phyloP scores from a whole-genome alignment of 2,113 vertebrate species.

The Ciconia boyciana region DNA sequence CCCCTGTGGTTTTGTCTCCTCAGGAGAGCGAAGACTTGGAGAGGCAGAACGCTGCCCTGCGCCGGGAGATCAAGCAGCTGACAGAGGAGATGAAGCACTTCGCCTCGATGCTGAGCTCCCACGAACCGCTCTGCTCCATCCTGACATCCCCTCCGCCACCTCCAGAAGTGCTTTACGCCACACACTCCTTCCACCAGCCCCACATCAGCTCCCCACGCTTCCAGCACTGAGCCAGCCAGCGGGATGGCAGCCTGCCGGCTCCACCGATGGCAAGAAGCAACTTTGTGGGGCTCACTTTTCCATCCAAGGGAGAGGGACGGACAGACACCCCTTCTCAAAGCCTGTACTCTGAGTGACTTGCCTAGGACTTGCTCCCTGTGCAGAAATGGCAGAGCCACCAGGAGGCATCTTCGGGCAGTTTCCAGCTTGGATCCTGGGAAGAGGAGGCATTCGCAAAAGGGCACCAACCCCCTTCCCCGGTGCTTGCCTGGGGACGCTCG shows the following conservation, averaged over 20 bases:
- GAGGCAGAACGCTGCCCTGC: conserved; percentile 90
- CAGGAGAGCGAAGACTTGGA: conserved; percentile 96
- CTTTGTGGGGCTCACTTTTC: neutral
- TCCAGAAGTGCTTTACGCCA: conserved; percentile 80
- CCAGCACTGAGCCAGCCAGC: conserved; percentile 79
- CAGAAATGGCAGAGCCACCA: neutral
- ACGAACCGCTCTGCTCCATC: conserved; percentile 86
- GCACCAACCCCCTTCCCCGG: neutral
- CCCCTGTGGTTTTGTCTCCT: neutral
- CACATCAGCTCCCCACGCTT: conserved; percentile 88
- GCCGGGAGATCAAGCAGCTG: conserved; percentile 92
- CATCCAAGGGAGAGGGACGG: neutral
- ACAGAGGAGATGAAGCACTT: conserved; percentile 93
- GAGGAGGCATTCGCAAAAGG: neutral
- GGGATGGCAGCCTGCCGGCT: neutral
- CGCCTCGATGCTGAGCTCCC: conserved; percentile 85
- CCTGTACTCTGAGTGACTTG: conserved; percentile 4
- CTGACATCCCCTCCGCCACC: conserved; percentile 72
- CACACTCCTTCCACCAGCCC: conserved; percentile 82
- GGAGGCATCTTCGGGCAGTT: neutral
- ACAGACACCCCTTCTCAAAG: neutral
- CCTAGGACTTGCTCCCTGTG: neutral
- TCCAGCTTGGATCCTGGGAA: conserved; percentile 3
- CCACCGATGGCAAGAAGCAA: neutral
- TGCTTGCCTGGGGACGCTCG: neutral